phyloP scores from a whole-genome alignment of 2,113 vertebrate genomes.

The Xenopus borealis region DNA sequence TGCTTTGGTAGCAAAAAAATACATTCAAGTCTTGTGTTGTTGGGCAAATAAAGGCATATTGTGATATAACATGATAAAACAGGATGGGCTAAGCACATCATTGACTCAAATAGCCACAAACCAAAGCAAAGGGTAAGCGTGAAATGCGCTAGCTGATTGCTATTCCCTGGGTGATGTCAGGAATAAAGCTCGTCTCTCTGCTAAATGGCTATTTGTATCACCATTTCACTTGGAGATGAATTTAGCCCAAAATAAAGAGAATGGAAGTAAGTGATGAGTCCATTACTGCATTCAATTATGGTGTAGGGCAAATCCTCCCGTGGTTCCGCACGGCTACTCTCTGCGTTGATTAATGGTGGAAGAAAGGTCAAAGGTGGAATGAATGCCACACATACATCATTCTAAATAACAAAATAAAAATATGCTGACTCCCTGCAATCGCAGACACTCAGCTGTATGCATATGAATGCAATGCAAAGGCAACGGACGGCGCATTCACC shows the following conservation, averaged over 20 bases:
- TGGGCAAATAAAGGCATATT: no score
- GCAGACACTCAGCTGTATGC: no score
- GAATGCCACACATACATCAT: constrained; percentile 7
- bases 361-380: constrained; percentile 24
- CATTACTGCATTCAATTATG: constrained; percentile 38
- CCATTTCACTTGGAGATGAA: constrained; percentile 20
- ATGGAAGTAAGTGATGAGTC: constrained; percentile 21
- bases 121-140: background rate
- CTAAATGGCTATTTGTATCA: background rate
- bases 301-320: constrained; percentile 25
- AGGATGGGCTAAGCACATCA: no score
- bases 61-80: no score
- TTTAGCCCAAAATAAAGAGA: constrained; percentile 22
- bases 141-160: background rate
- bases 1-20: no score
- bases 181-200: background rate
- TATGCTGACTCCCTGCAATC: background rate
- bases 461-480: background rate
- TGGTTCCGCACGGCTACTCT: constrained; percentile 27
- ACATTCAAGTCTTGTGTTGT: no score
- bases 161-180: background rate
- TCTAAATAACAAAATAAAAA: constrained; percentile 21
- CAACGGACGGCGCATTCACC: background rate
- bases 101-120: background rate
- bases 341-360: constrained; percentile 25